Percentiles rank a stretch among this genome's conserved stretches.
These are phyloP conservation scores for Encarsia formosa DNA, from an alignment of 2,888 invertebrate genomes.

Conservation along the genomic window DNA sequence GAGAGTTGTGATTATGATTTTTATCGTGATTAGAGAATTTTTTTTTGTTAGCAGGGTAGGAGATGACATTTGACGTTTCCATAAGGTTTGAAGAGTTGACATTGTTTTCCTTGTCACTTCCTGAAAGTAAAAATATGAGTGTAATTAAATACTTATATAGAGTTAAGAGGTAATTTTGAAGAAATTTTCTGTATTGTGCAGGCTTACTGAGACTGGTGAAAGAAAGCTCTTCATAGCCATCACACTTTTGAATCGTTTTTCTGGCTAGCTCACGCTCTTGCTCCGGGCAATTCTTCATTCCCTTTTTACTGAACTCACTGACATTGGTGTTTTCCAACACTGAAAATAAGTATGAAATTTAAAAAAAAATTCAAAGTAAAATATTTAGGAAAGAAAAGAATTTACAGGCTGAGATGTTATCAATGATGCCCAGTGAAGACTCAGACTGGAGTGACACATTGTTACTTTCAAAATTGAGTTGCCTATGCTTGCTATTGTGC, in stretches of 20 bases:
- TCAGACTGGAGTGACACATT: constrained; percentile 18
- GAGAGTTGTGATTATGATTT: constrained; percentile 1
- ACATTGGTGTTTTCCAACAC: constrained; percentile 34
- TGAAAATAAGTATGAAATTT: constrained; percentile 18
- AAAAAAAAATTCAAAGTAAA: neutral
- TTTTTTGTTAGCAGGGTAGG: constrained; percentile 1
- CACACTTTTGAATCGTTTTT: constrained; percentile 37
- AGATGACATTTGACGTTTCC: constrained; percentile 1
- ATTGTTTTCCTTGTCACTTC: constrained; percentile 41
- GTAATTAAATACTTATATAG: neutral
- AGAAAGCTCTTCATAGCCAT: constrained; percentile 1
- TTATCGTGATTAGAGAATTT: neutral
- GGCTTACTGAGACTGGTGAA: constrained; percentile 1
- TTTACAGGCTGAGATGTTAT: constrained; percentile 40
- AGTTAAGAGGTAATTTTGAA: neutral
- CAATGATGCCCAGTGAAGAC: constrained; percentile 41
- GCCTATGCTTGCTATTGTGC: constrained; percentile 16
- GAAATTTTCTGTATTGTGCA: neutral
- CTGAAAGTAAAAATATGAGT: constrained; percentile 4
- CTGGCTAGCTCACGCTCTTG: constrained; percentile 41
- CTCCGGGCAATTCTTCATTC: constrained; percentile 21
- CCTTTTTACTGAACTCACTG: constrained; percentile 25
- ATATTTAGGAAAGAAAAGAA: neutral
- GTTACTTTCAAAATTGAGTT: constrained; percentile 7
- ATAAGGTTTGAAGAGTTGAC: constrained; percentile 32